Conservation (phyloP, 2,888 invertebrate species). For the Torymus auratus region DNA sequence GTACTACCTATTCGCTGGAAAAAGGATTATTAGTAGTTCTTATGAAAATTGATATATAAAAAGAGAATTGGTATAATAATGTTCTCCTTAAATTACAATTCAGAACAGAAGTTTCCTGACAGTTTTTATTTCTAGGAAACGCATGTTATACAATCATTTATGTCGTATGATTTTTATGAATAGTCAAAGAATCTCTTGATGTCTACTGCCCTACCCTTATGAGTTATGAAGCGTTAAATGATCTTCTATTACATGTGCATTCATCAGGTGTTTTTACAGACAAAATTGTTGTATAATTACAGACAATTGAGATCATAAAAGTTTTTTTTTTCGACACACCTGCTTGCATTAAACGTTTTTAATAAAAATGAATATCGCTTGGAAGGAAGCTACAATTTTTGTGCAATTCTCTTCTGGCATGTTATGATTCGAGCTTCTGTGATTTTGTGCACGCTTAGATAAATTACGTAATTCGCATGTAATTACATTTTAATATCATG, state of each 20-base stretch:
- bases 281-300: constrained; percentile 14
- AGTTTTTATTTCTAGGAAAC: background rate
- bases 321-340: constrained; percentile 2
- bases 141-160: constrained; percentile 9
- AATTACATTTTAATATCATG: constrained; percentile 24
- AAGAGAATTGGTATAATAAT: too few species aligned
- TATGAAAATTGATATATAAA: too few species aligned
- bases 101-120: background rate
- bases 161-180: background rate
- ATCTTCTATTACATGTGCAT: background rate
- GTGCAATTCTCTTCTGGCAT: constrained; percentile 20
- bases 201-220: background rate
- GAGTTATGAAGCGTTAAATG: constrained; percentile 6
- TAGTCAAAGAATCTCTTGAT: background rate
- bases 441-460: background rate
- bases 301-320: constrained; percentile 7
- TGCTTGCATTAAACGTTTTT: background rate
- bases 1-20: too few species aligned
- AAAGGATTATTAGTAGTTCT: too few species aligned
- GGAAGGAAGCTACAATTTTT: constrained; percentile 26
- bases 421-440: constrained; percentile 7
- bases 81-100: too few species aligned
- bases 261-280: constrained; percentile 5
- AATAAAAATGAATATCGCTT: background rate
- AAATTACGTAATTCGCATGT: constrained; percentile 21